These are phyloP conservation scores for Phalacrocorax pelagicus DNA, from an alignment of 2,113 vertebrate species.

Conservation along the genomic window DNA sequence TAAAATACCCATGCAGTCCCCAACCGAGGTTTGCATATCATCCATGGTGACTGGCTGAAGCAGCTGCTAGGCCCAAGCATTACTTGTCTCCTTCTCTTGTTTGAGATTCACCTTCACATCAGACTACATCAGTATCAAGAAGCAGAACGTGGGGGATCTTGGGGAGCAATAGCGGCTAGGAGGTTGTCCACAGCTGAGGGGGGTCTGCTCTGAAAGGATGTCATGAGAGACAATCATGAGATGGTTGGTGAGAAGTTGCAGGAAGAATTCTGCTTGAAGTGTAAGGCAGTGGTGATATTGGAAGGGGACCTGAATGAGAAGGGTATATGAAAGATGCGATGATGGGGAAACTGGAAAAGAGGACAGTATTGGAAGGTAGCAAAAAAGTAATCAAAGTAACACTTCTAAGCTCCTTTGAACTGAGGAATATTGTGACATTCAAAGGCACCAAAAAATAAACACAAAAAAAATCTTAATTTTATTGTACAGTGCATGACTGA, in stretches of 20 bases:
- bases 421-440: neutral
- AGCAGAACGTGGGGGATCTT: neutral
- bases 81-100: neutral
- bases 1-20: constrained; percentile 7
- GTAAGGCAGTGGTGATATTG: neutral
- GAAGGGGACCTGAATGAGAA: neutral
- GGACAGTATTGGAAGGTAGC: neutral
- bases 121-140: neutral
- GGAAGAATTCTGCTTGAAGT: neutral
- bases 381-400: neutral
- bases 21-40: neutral
- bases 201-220: neutral
- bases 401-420: neutral
- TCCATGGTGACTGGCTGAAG: constrained; percentile 44
- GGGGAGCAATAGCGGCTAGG: neutral
- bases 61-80: constrained; percentile 39
- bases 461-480: neutral
- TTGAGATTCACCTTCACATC: neutral
- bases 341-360: neutral
- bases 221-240: neutral
- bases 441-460: neutral
- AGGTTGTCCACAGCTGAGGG: neutral
- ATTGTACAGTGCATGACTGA: neutral
- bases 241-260: neutral
- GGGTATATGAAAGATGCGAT: neutral